Percentiles rank a stretch among this genome's conserved stretches.
These are phyloP conservation scores for Benitochromis conjunctus DNA, from an alignment of 2,113 vertebrate genomes.

Conservation along the genomic window DNA sequence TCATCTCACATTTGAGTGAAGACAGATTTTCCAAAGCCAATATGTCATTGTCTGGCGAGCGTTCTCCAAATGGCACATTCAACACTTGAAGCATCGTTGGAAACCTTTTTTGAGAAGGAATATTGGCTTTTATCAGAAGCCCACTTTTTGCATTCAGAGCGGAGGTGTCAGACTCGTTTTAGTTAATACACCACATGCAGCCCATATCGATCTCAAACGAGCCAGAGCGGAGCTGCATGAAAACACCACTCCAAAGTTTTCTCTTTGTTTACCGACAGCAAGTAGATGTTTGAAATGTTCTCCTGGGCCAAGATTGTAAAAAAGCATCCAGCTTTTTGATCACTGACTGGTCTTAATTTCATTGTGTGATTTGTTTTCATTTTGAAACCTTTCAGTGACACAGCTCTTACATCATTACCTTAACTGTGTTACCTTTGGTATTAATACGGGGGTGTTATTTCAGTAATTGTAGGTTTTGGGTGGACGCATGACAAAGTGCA, in stretches of 20 bases:
- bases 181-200: not conserved
- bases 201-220: accelerated
- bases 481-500: not conserved
- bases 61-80: not conserved
- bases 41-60: not conserved
- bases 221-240: not conserved
- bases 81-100: not conserved
- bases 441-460: not conserved
- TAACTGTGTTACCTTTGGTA: too few species aligned
- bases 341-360: not conserved
- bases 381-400: not conserved
- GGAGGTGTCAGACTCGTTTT: not conserved
- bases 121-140: not conserved
- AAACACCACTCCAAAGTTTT: not conserved
- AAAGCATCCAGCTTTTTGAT: not conserved
- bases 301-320: not conserved
- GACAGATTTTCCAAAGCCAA: not conserved
- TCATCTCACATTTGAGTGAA: not conserved
- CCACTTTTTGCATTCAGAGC: not conserved
- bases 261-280: not conserved
- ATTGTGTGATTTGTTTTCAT: not conserved
- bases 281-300: not conserved
- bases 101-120: not conserved
- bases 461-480: not conserved
- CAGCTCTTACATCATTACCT: too few species aligned